phyloP scores from a whole-genome alignment of 2,888 invertebrate species.

The Oxyteleia sp. region DNA sequence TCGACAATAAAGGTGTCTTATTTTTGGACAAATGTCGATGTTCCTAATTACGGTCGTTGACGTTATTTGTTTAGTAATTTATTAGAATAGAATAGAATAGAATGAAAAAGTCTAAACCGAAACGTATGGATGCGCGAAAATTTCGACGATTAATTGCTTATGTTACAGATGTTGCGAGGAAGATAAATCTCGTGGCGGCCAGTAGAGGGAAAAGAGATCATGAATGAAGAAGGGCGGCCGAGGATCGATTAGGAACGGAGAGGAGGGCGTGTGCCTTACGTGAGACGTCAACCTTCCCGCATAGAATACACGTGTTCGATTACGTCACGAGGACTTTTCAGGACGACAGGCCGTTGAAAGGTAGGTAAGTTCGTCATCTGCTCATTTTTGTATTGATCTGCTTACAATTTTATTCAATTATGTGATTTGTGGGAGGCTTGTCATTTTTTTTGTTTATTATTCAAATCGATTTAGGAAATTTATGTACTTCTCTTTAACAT shows the following conservation, averaged over 20 bases:
- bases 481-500: too few relatives aligned
- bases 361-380: constrained; percentile 60
- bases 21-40: not conserved
- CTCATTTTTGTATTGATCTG: constrained; percentile 35
- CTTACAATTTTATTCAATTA: not conserved
- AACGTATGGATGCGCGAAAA: constrained; percentile 44
- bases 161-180: constrained; percentile 83
- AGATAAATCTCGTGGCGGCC: constrained; percentile 77
- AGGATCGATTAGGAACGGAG: constrained; percentile 81
- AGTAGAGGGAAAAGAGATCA: constrained; percentile 80
- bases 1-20: not conserved
- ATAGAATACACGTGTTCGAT: constrained; percentile 83
- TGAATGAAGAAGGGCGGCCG: constrained; percentile 83
- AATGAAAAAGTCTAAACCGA: not conserved
- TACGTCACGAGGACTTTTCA: constrained; percentile 83
- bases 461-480: too few relatives aligned
- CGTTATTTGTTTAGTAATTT: not conserved
- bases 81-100: not conserved
- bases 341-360: constrained; percentile 76
- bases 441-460: too few relatives aligned
- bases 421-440: too few relatives aligned
- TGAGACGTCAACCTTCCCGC: constrained; percentile 81
- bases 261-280: constrained; percentile 81
- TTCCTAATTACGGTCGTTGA: too few relatives aligned
- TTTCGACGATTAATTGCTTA: constrained; percentile 63